Evolutionary conservation across 1,140 invertebrate genomes (phyloP), one percentile per base, ranked within the genome.

Genomic region (Lepidurus couesii): DNA sequence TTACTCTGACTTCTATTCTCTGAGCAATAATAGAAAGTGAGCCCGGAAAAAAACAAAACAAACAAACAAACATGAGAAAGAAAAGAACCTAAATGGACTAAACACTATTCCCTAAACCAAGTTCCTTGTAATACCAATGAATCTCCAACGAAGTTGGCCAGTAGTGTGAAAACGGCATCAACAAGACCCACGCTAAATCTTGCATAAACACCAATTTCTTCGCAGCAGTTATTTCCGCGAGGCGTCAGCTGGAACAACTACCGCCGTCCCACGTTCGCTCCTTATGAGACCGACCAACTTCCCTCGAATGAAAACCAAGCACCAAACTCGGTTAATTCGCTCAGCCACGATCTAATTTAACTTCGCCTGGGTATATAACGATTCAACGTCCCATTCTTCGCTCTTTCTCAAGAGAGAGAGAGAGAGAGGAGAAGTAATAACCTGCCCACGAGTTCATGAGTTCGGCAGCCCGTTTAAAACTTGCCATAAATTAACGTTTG

Each of bases 191-290:
- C 45, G 10, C 53, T 7, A 16, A 65, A 21, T 16, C 13, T 65
- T 9, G 53, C 13, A n/a, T 65, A 16, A 65, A 65, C 16, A 65
- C 53, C 13, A 21, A 65, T 65, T 65, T 65, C 53, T 65, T 65
- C 53, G 13, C 53, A 16, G 53, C 53, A 65, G 53, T 65, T 65
- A 65, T 65, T 13, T 65, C 45, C 1, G 45, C 45, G 16, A 47
- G 16, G 53, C 53, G 53, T 65, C 53, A 65, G 53, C 53, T 65
- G 53, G 53, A n/a, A 65, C 53, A 65, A 65, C 53, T 65, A 65
- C n/a, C 6, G 16, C 21, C 21, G 13, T 16, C 7, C 53, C 53
- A 1, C 8, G 53, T 65, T 21, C 21, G 21, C 21, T 16, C 9
- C 13, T 9, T 13, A 1, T 4, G 13, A 9, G 21, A 65, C 53